Evolutionary conservation across 2,888 invertebrate genomes (phyloP), one percentile per base, ranked within the genome.

Genomic region (Parthenolecanium corni): DNA sequence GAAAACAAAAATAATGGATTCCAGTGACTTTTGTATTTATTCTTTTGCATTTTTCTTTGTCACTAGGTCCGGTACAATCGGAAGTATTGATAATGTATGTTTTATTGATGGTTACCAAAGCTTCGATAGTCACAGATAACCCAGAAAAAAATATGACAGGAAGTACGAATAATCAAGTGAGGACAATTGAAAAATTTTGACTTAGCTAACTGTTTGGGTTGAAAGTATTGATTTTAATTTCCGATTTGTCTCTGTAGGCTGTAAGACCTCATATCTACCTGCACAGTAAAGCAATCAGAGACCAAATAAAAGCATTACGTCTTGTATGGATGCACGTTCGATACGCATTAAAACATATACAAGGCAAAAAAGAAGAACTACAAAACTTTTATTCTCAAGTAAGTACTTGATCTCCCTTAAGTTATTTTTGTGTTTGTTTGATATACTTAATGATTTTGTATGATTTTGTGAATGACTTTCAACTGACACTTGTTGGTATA

Each of bases 31-130:
- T n/a, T n/a, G n/a, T n/a, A n/a, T n/a, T 31, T 31, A 6, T 31
- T 31, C 31, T 9, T 9, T 31, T 31, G 4, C 9, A 6, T 31
- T 31, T 9, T 31, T 9, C 9, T 31, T 9, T 31, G 31, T 31
- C 9, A 31, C 23, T 52, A 62, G 62, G 52, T 42, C 62, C 62
- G 52, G 47, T 62, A 25, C 62, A 52, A 52, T 38, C 62, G 42
- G 62, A 38, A 25, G 21, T 62, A 62, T 36, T 62, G 42, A 42
- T 51, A 18, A 18, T 52, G 12, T 62, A 52, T 23, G 12, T 62
- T 20, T 52, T 62, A 44, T 24, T 62, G 9, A 42, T 62, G 38
- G 20, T 52, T 9, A 38, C 52, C n/a, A 52, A 62, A 57, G 44
- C 57, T 6, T 31, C 44, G 44, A 42, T 18, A 42, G 14, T 18